Evolutionary conservation across 1,140 invertebrate species (phyloP).

Genomic region (Ostrea edulis): DNA sequence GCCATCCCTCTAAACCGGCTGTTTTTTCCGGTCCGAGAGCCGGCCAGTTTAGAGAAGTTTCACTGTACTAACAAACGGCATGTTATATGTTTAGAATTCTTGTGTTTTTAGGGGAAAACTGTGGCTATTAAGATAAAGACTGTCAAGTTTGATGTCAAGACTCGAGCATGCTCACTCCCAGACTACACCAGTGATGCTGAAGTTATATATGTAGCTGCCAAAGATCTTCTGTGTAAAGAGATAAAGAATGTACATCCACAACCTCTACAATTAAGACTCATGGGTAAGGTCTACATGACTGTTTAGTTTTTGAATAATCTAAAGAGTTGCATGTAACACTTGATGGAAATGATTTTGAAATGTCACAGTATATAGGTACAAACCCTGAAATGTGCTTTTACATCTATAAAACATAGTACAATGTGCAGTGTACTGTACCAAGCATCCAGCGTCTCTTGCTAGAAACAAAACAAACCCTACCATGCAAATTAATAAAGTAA

Average conservation of each 20-base stretch:
- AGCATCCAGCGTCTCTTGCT: no score
- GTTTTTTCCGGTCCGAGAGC: no score
- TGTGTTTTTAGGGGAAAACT: slow-evolving; percentile 75
- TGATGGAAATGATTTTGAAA: no score
- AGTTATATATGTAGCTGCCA: slow-evolving; percentile 78
- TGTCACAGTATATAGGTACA: no score
- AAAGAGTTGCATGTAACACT: no score
- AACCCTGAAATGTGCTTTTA: no score
- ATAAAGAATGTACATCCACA: slow-evolving; percentile 70
- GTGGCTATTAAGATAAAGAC: slow-evolving; percentile 82
- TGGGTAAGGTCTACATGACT: slow-evolving; percentile 75
- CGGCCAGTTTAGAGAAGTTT: no score
- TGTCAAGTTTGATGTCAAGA: slow-evolving; percentile 80
- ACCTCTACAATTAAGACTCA: slow-evolving; percentile 78
- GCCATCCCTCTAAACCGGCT: no score
- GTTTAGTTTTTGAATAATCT: not conserved
- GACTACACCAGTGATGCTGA: slow-evolving; percentile 76
- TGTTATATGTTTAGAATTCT: not conserved
- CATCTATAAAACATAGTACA: no score
- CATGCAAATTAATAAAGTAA: no score
- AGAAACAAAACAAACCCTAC: no score
- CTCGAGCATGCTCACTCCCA: slow-evolving; percentile 77
- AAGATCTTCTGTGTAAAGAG: slow-evolving; percentile 78
- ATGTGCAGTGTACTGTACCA: no score
- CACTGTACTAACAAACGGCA: not conserved